These are phyloP conservation scores for Subacronicta megacephala DNA, from an alignment of 2,888 invertebrate species.

Conservation along the genomic window DNA sequence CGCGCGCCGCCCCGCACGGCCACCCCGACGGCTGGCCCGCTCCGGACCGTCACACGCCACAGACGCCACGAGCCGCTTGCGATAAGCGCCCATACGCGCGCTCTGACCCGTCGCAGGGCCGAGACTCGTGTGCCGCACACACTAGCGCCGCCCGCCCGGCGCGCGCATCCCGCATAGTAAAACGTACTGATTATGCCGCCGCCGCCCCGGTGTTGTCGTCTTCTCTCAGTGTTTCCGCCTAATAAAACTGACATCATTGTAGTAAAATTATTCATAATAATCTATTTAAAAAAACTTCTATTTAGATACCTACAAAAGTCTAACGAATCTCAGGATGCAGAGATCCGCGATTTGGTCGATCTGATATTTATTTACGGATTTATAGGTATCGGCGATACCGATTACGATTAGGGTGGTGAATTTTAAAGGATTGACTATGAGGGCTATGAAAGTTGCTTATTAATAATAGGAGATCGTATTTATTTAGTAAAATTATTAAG, in stretches of 20 bases:
- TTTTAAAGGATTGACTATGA: too few species aligned
- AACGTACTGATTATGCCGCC: slow-evolving; percentile 55
- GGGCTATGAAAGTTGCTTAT: too few species aligned
- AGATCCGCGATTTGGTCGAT: too few species aligned
- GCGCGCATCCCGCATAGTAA: slow-evolving; percentile 64
- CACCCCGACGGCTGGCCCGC: slow-evolving; percentile 71
- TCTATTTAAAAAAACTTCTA: too few species aligned
- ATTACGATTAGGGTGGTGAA: too few species aligned
- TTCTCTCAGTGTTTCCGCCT: slow-evolving; percentile 48
- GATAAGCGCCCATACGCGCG: slow-evolving; percentile 71
- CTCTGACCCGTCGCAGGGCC: slow-evolving; percentile 75
- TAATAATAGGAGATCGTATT: too few species aligned
- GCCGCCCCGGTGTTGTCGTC: slow-evolving; percentile 68
- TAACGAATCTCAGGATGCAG: too few species aligned
- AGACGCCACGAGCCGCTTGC: slow-evolving; percentile 63
- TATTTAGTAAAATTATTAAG: too few species aligned
- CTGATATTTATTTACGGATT: too few species aligned
- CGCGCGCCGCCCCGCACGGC: slow-evolving; percentile 86
- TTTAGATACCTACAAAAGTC: too few species aligned
- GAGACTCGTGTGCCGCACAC: slow-evolving; percentile 64
- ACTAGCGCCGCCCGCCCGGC: slow-evolving; percentile 68
- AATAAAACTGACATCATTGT: slow-evolving; percentile 23
- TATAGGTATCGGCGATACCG: too few species aligned
- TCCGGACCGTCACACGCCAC: slow-evolving; percentile 62
- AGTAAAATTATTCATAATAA: too few species aligned